Conservation (phyloP, 2,888 invertebrate species). For the Amblyteles armatorius region DNA sequence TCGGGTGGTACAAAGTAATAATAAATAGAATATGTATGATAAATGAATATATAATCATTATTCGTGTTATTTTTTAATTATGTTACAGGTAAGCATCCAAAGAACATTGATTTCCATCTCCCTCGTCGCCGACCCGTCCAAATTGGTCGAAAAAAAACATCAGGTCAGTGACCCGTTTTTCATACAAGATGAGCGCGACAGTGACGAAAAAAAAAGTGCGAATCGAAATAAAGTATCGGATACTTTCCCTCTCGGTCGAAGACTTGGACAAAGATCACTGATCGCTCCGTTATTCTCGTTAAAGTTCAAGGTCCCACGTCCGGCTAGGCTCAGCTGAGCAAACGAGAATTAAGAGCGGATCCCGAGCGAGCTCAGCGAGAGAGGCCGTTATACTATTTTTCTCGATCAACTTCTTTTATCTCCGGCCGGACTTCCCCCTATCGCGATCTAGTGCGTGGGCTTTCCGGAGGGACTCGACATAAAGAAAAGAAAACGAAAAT, state of each 20-base stretch:
- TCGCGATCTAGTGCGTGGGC: slow-evolving; percentile 54
- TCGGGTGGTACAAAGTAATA: background rate
- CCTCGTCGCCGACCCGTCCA: background rate
- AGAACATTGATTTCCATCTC: background rate
- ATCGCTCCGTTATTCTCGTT: slow-evolving; percentile 30
- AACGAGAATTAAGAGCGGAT: slow-evolving; percentile 14
- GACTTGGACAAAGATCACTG: slow-evolving; percentile 27
- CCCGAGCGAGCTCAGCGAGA: slow-evolving; percentile 35
- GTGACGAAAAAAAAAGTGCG: background rate
- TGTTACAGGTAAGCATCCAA: slow-evolving; percentile 54
- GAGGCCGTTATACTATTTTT: slow-evolving; percentile 28
- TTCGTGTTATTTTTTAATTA: background rate
- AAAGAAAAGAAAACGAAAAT: slow-evolving; percentile 11
- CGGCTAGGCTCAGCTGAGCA: slow-evolving; percentile 1
- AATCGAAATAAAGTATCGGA: background rate
- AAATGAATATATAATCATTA: background rate
- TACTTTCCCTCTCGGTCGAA: slow-evolving; percentile 3
- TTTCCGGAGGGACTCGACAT: background rate
- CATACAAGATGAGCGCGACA: background rate
- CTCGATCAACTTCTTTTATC: slow-evolving; percentile 23
- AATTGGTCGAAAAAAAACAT: background rate
- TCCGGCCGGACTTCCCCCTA: slow-evolving; percentile 35
- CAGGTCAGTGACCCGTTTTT: slow-evolving; percentile 40
- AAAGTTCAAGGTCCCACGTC: slow-evolving; percentile 32
- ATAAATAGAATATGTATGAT: background rate